These are phyloP conservation scores for Lophura nycthemera DNA, from an alignment of 2,113 vertebrate species.

Conservation along the genomic window DNA sequence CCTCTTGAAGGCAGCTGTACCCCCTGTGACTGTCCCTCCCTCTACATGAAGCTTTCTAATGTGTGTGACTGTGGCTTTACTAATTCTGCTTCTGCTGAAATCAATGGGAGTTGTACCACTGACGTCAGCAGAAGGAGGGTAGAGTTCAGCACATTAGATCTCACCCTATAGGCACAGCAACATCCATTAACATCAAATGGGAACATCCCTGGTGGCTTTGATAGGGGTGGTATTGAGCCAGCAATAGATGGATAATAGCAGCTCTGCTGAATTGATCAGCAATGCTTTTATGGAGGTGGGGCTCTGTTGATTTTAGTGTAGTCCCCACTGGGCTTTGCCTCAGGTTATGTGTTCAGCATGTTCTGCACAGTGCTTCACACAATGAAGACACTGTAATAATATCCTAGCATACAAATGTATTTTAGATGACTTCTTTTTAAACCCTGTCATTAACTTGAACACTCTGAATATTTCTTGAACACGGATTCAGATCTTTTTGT, in stretches of 20 bases:
- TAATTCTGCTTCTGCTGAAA: not conserved
- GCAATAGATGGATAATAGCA: not conserved
- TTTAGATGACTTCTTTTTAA: slow-evolving; percentile 39
- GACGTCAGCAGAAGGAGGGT: not conserved
- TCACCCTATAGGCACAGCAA: not conserved
- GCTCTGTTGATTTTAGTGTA: not conserved
- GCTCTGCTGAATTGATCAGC: not conserved
- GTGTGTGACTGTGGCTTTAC: not conserved
- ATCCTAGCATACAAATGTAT: not conserved
- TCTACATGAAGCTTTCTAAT: not conserved
- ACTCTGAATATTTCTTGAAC: not conserved
- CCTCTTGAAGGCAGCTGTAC: not conserved
- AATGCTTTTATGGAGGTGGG: not conserved
- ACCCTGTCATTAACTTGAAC: not conserved
- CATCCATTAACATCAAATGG: not conserved
- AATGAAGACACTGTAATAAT: not conserved
- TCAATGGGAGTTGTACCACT: slow-evolving; percentile 19
- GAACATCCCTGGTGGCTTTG: not conserved
- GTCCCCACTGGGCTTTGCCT: not conserved
- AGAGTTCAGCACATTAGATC: not conserved
- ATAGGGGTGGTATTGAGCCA: not conserved
- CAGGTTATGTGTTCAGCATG: not conserved
- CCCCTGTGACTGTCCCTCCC: not conserved
- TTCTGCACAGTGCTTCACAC: not conserved
- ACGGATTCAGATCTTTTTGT: not conserved